Percentiles rank a stretch among this genome's conserved stretches.
Evolutionary conservation across 2,113 vertebrate species (phyloP).

Genomic region (Fulmarus glacialis): DNA sequence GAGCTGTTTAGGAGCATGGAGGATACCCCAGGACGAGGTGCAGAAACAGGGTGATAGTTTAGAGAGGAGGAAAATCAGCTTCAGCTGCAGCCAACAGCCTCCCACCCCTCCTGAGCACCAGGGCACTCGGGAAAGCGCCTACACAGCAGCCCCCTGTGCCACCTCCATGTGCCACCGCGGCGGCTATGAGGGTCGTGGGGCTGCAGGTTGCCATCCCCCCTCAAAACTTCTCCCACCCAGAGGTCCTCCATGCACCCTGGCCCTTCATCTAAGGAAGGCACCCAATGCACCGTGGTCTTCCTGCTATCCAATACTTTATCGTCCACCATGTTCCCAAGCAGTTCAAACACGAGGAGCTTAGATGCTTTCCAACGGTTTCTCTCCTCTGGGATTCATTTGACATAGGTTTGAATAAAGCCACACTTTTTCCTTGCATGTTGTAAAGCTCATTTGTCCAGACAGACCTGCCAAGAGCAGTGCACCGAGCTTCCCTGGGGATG

Average conservation of each 20-base stretch:
- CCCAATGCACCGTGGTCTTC: accelerated
- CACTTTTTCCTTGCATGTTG: not conserved
- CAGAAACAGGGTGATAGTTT: not conserved
- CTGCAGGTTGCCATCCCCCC: not conserved
- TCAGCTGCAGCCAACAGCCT: not conserved
- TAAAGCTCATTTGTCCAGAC: not conserved
- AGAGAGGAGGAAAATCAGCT: not conserved
- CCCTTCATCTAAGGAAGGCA: not conserved
- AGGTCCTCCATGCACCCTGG: accelerated
- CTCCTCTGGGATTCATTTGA: not conserved
- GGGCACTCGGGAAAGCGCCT: not conserved
- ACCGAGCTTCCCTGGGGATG: not conserved
- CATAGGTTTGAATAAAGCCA: not conserved
- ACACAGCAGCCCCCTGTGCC: not conserved
- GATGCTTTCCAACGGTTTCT: not conserved
- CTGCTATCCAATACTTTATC: not conserved
- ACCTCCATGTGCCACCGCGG: accelerated
- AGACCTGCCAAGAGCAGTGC: not conserved
- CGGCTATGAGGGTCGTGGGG: not conserved
- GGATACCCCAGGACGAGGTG: not conserved
- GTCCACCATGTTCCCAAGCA: not conserved
- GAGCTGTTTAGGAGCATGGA: not conserved
- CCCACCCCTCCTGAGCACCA: not conserved
- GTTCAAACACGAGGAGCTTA: not conserved
- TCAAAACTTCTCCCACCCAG: not conserved